Percentiles rank a stretch among this genome's conserved stretches.
phyloP scores from a whole-genome alignment of 2,113 vertebrate genomes.

The Pelvicachromis taeniatus region DNA sequence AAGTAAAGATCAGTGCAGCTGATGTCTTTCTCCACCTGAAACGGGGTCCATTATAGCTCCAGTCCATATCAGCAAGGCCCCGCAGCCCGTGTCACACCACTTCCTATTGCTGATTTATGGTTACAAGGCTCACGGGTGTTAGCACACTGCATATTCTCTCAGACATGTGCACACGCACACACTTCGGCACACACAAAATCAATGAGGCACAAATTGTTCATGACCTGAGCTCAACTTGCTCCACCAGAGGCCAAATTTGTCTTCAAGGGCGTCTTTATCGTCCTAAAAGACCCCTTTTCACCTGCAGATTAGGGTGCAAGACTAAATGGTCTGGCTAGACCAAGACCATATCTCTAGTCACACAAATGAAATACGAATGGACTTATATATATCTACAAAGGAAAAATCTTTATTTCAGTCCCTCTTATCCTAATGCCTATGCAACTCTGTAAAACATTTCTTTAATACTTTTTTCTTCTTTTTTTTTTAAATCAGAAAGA shows the following conservation, averaged over 20 bases:
- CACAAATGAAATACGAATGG: conserved; percentile 67
- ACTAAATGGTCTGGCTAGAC: conserved; percentile 51
- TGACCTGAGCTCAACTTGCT: conserved; percentile 54
- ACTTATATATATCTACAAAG: conserved; percentile 53
- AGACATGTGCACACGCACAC: conserved; percentile 12
- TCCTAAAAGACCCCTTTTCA: conserved; percentile 45
- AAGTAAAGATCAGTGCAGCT: conserved; percentile 80
- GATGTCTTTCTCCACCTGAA: conserved; percentile 83
- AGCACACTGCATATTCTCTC: conserved; percentile 41
- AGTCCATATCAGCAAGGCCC: conserved; percentile 50
- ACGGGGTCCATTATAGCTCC: conserved; percentile 69
- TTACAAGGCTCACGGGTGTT: conserved; percentile 37
- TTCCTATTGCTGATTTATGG: conserved; percentile 59
- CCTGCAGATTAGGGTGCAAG: conserved; percentile 60
- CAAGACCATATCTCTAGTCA: conserved; percentile 52
- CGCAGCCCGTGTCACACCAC: conserved; percentile 76
- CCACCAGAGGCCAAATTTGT: conserved; percentile 46
- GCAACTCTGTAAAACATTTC: conserved; percentile 43
- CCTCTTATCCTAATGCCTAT: conserved; percentile 61
- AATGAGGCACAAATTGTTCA: conserved; percentile 53
- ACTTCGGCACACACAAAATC: conserved; percentile 19
- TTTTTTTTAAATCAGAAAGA: conserved; percentile 20
- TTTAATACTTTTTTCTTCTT: background rate
- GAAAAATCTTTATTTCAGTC: conserved; percentile 51
- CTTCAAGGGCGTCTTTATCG: conserved; percentile 65